A percentile compares a stretch with the other conserved stretches of the same genome.
Conservation (phyloP, 1,140 invertebrate genomes). For the Sogatella furcifera region DNA sequence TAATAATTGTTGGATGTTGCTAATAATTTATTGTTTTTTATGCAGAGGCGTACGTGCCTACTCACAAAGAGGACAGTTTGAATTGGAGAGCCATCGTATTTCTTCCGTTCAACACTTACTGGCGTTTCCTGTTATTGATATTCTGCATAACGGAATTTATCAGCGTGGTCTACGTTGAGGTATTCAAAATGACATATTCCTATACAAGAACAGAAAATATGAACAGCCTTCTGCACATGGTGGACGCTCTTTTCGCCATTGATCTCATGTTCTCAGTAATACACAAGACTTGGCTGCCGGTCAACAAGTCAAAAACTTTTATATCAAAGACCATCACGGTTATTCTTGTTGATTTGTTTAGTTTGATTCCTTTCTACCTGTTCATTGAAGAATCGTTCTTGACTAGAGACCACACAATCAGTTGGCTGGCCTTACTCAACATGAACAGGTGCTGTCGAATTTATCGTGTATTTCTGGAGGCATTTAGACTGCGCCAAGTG, state of each 20-base stretch:
- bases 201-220: neutral
- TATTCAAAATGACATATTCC: neutral
- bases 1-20: no score
- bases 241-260: neutral
- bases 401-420: neutral
- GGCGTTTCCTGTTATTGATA: neutral
- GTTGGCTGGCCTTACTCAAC: neutral
- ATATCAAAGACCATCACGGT: neutral
- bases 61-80: neutral
- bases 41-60: neutral
- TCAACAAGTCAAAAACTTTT: neutral
- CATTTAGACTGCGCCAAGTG: neutral
- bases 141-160: neutral
- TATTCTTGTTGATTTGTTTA: neutral
- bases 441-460: neutral
- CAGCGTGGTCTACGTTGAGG: neutral
- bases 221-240: neutral
- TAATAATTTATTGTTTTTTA: no score
- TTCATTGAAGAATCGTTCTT: neutral
- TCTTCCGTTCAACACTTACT: neutral
- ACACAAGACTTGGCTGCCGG: neutral
- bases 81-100: neutral
- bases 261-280: neutral
- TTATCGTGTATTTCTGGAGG: neutral
- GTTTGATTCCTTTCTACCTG: neutral